Evolutionary conservation across 2,113 vertebrate genomes (phyloP).

Genomic region (Prionailurus bengalensis): DNA sequence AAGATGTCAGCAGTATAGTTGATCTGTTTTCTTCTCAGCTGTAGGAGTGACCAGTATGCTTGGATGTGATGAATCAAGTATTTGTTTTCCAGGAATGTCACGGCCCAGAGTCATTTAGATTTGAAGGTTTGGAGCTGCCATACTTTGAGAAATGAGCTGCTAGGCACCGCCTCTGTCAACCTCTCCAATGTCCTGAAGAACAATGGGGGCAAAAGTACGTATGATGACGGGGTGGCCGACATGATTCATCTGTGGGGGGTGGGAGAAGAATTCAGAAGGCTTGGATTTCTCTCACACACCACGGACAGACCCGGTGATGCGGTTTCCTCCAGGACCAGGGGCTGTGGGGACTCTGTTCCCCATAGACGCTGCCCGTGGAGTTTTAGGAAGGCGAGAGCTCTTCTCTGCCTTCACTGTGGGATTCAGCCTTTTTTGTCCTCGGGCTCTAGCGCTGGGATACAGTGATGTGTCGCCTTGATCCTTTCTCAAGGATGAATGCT

Average conservation of each 20-base stretch:
- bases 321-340: neutral
- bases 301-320: neutral
- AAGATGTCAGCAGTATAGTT: neutral
- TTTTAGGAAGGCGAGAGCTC: neutral
- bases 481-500: neutral
- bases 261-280: neutral
- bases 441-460: neutral
- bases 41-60: neutral
- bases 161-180: slow-evolving; percentile 94
- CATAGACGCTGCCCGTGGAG: accelerated
- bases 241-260: neutral
- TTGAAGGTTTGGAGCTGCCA: slow-evolving; percentile 98
- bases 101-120: slow-evolving; percentile 95
- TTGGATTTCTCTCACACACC: neutral
- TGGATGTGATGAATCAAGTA: slow-evolving; percentile 40
- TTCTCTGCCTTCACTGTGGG: neutral
- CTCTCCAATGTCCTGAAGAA: slow-evolving; percentile 92
- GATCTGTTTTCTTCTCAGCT: slow-evolving; percentile 23
- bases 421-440: neutral
- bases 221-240: accelerated
- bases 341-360: neutral
- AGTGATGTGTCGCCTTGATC: neutral
- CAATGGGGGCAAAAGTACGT: slow-evolving; percentile 93
- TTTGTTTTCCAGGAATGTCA: slow-evolving; percentile 92
- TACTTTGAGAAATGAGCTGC: slow-evolving; percentile 95